Percentiles rank a stretch among this genome's conserved stretches.
These are phyloP conservation scores for Slavum lentiscoides DNA, from an alignment of 2,888 invertebrate species.

Conservation along the genomic window DNA sequence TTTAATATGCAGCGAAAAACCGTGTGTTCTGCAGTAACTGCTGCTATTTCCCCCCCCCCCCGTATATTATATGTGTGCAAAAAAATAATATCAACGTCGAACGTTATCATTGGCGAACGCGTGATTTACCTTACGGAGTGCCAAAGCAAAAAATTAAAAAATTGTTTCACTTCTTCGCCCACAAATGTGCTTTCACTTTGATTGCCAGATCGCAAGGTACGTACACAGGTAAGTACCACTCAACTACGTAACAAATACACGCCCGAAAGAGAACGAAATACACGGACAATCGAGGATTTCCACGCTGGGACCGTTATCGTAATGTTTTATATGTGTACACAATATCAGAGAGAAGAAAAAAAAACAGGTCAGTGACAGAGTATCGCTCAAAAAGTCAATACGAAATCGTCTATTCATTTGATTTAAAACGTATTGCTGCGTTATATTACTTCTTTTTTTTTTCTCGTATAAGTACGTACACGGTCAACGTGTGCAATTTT, in stretches of 20 bases:
- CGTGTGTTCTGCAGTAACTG: no score
- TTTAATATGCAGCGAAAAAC: no score
- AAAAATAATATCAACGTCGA: not conserved
- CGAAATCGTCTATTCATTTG: slow-evolving; percentile 37
- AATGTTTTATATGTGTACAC: slow-evolving; percentile 8
- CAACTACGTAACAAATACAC: not conserved
- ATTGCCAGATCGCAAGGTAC: not conserved
- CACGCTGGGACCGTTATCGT: slow-evolving; percentile 11
- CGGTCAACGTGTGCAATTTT: not conserved
- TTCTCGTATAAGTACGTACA: not conserved
- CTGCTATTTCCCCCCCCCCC: no score
- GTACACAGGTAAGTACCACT: no score
- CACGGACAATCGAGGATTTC: slow-evolving; percentile 25
- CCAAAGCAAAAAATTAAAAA: not conserved
- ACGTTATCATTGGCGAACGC: not conserved
- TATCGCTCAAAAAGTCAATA: slow-evolving; percentile 29
- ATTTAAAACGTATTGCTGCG: slow-evolving; percentile 26
- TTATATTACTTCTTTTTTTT: not conserved
- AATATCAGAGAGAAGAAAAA: not conserved
- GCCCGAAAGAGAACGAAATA: slow-evolving; percentile 30
- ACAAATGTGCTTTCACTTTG: slow-evolving; percentile 32
- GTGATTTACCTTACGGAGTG: not conserved
- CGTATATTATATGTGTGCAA: no score
- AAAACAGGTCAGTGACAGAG: slow-evolving; percentile 19
- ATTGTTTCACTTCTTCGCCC: slow-evolving; percentile 13